Base-by-base conservation (phyloP, 2,797 vertebrate species). In the Cossypha heuglini region DNA sequence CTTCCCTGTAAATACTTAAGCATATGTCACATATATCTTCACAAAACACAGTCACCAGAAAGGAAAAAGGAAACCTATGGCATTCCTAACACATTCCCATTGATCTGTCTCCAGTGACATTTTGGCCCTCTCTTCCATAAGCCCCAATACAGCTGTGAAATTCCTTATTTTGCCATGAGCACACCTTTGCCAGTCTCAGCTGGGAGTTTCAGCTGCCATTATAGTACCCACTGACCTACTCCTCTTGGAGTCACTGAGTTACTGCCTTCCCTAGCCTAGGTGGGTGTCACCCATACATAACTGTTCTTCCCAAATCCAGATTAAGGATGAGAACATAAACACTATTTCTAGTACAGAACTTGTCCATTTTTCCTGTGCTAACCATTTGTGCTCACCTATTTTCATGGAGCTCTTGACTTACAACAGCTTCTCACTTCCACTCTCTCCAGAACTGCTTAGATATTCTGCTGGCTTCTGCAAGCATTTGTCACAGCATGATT, bases 11-110 rank as follows among this genome's bases (percentile, higher is more conserved):
- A 83, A 67, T 35, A 66, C 17, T 29, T 21, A 15, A 48, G 33
- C 2, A 25, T 9, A 0, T 17, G 6, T 52, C 2, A 0, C 16
- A 10, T 1, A 1, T 14, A 25, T n/a, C 52, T 38, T 76, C 42
- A 51, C 25, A 74, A 77, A 37, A 48, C 6, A 55, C 0, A 1
- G 6, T 31, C 61, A 77, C 25, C 26, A 79, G 43, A 86, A 89
- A 59, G 11, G 12, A 51, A 63, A 46, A 24, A 51, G 16, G 21
- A 20, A 74, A 80, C n/a, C 13, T 24, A 9, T 8, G 16, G 29
- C 10, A 21, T 42, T 52, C 21, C 3, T 16, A 48, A 37, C 5
- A 26, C 3, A 6, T 11, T 62, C 19, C 55, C 29, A 20, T 0
- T 45, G 16, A 91, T 26, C 19, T 20, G 11, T 43, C 28, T 35